Conservation (phyloP, 2,113 vertebrate genomes). For the Megaleporinus macrocephalus region DNA sequence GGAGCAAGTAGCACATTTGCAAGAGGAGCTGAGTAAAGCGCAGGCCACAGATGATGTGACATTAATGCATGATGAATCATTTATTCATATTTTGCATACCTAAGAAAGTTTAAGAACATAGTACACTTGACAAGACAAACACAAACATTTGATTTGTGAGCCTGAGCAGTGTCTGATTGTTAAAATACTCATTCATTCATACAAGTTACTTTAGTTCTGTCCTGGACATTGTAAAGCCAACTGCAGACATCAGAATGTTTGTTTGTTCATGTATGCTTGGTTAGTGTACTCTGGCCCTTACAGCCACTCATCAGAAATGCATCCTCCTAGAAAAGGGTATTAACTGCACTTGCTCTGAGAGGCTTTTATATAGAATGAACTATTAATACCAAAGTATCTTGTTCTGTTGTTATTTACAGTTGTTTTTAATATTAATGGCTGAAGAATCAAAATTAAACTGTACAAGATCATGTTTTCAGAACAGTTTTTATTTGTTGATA, state of each 20-base stretch:
- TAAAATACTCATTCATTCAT: no score
- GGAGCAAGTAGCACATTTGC: slow-evolving; percentile 60
- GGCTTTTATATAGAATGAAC: not conserved
- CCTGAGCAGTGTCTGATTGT: no score
- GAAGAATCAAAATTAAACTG: not conserved
- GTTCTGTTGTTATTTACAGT: not conserved
- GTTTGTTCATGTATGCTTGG: no score
- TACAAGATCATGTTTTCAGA: slow-evolving; percentile 34
- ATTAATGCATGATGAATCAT: slow-evolving; percentile 24
- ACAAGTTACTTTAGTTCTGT: no score
- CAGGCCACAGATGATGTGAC: slow-evolving; percentile 3
- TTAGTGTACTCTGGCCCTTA: no score
- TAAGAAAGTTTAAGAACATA: not conserved
- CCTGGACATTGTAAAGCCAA: no score
- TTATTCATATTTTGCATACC: not conserved
- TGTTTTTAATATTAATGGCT: not conserved
- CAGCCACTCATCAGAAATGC: not conserved
- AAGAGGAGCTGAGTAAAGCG: slow-evolving; percentile 54
- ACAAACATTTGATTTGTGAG: no score
- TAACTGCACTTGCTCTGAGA: not conserved
- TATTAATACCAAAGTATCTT: no score
- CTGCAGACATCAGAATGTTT: no score
- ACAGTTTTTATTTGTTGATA: slow-evolving; percentile 42
- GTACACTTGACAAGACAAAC: no score
- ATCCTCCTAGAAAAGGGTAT: not conserved